Evolutionary conservation across 2,888 invertebrate genomes (phyloP), one percentile per base, ranked within the genome.

Genomic region (Pilophorus perplexus): DNA sequence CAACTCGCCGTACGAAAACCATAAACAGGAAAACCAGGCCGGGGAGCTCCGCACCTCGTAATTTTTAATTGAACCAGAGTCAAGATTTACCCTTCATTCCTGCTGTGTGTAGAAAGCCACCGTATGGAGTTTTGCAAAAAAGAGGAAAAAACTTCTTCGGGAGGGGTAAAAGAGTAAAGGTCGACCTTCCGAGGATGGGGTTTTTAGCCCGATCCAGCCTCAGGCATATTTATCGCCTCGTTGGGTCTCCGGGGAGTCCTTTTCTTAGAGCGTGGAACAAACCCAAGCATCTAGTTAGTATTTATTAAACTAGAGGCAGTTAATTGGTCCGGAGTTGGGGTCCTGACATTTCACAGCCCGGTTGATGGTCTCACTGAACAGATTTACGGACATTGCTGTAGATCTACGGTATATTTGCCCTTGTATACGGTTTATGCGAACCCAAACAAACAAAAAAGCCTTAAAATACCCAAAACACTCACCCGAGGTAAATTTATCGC

Each of bases 271-370:
- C 46, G 23, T 23, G 44, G 2, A n/a, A 18, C 42, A 60, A 23
- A 60, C 44, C 38, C 5, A 25, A 14, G 44, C 28, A 23, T 27
- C 60, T 25, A 22, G 60, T 60, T 25, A 42, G 60, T 60, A 60
- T 60, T 60, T 60, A 60, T 60, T 60, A 60, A 60, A 60, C 60
- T 44, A 60, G 44, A 18, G 42, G 44, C 44, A 23, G 60, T 44
- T 60, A 60, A 60, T 60, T 60, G 60, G 60, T 28, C 8, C n/a
- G 25, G 55, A 38, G 55, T 18, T n/a, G 22, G 10, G 12, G 23
- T 46, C 18, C 38, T 55, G 55, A 55, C 55, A 55, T 55, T 55
- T 55, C 2, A 20, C 33, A n/a, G n/a, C n/a, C n/a, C n/a, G n/a
- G n/a, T n/a, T n/a, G n/a, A n/a, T n/a, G n/a, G n/a, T n/a, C n/a